Base-by-base conservation (phyloP, 2,888 invertebrate species). In the Eupithecia vulgata region DNA sequence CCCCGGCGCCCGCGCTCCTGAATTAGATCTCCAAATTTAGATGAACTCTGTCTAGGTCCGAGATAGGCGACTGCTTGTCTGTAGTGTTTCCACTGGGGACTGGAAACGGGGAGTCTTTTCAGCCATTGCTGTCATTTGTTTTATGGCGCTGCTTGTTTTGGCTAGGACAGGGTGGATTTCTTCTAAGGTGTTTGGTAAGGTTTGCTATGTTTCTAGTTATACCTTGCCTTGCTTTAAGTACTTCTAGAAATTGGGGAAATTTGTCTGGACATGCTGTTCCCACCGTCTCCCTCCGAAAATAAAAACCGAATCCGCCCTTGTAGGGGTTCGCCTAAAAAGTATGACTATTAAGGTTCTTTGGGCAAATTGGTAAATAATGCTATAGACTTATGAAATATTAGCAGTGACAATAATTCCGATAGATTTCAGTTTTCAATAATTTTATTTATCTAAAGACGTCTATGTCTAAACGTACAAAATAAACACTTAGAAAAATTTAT, bases 21-120 rank as follows among this genome's bases (percentile, higher is more conserved):
- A 37, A 37, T 64, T 64, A 64, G 62, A 34, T 12, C 35, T 64
- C 62, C 12, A 73, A 72, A 76, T 73, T 73, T 76, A 75, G 76
- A 74, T 67, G 48, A 30, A n/a, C 62, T 64, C 35, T 64, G 62
- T 64, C 62, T 64, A 64, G 62, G 62, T 64, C 62, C 12, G 10
- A 64, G 62, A 37, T 64, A 64, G 21, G 35, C 3, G 57, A 25
- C 57, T 57, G 21, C 57, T 12, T 57, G 57, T 57, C 57, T 57
- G 25, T 25, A 13, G 5, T 57, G 25, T 57, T 4, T n/a, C n/a
- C n/a, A 7, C 48, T 48, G 48, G n/a, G n/a, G 0, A 48, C n/a
- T 48, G n/a, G 7, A 45, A 45, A 17, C 45, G 5, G 40, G 30
- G 4, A 30, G 30, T 30, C 30, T 30, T 30, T 30, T 30, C 30